A percentile compares a stretch with the other conserved stretches of the same genome.
These are phyloP conservation scores for Dimorphilus gyrociliatus DNA, from an alignment of 2,888 invertebrate species.

Conservation along the genomic window DNA sequence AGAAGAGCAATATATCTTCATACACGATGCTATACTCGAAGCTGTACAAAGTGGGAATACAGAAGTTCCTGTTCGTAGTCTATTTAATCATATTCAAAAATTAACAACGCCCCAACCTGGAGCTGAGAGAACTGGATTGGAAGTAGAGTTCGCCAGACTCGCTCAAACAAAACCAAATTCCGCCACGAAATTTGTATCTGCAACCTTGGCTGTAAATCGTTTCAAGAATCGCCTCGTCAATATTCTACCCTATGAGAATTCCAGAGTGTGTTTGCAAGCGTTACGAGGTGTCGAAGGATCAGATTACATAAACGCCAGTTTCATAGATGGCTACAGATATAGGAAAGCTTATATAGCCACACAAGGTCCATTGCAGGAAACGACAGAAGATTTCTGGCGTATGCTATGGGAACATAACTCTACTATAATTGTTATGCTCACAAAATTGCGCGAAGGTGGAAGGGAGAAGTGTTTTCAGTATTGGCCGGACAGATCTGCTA, in stretches of 20 bases:
- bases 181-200: conserved; percentile 80
- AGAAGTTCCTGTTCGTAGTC: conserved; percentile 81
- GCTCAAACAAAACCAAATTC: conserved; percentile 10
- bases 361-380: conserved; percentile 90
- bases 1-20: conserved; percentile 97
- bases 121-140: conserved; percentile 34
- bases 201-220: conserved; percentile 89
- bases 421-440: conserved; percentile 95
- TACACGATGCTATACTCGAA: conserved; percentile 89
- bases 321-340: conserved; percentile 60
- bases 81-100: conserved; percentile 87
- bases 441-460: conserved; percentile 92
- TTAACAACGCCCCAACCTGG: conserved; percentile 55
- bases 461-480: conserved; percentile 97
- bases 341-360: conserved; percentile 86
- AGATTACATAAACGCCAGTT: conserved; percentile 96
- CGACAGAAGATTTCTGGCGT: conserved; percentile 96
- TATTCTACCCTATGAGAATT: conserved; percentile 89
- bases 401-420: conserved; percentile 99
- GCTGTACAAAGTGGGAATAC: conserved; percentile 91
- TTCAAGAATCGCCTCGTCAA: conserved; percentile 95
- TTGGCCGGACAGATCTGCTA: conserved; percentile 94
- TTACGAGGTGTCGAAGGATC: conserved; percentile 73
- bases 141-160: conserved; percentile 20
- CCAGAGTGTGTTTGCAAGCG: conserved; percentile 77